Conservation (phyloP, 2,113 vertebrate genomes). For the Myotis lucifugus region DNA sequence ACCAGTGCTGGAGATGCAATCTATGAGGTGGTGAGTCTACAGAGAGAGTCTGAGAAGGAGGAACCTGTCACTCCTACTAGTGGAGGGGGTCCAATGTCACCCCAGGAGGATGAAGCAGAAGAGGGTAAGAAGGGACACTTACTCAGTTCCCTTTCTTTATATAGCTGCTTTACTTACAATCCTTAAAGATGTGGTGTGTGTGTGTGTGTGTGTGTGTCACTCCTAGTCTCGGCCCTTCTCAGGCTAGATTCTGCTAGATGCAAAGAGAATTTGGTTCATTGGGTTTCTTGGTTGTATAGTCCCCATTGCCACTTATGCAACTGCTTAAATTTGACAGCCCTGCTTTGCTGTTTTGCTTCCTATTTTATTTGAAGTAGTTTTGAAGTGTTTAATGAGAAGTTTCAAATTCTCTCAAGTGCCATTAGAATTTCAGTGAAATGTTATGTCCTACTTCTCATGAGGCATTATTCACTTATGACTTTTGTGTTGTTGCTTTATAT, state of each 20-base stretch:
- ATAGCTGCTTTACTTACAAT: not conserved
- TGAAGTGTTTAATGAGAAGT: constrained; percentile 56
- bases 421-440: constrained; percentile 42
- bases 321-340: constrained; percentile 41
- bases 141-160: not conserved
- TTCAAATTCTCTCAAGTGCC: constrained; percentile 52
- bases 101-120: constrained; percentile 94
- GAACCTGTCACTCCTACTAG: constrained; percentile 83
- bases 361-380: constrained; percentile 51
- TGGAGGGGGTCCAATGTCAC: constrained; percentile 85
- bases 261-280: not conserved
- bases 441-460: not conserved
- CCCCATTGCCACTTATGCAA: not conserved
- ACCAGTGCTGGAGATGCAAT: constrained; percentile 90
- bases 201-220: too few species aligned
- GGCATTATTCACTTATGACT: not conserved
- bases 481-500: constrained; percentile 38
- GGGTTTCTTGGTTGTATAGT: not conserved
- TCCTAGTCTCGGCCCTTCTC: not conserved
- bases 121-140: constrained; percentile 87
- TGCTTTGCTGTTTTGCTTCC: constrained; percentile 17
- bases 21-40: constrained; percentile 96
- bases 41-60: constrained; percentile 91
- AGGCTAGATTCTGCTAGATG: not conserved
- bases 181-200: not conserved